Base-by-base conservation (phyloP, 2,888 invertebrate genomes). In the Conomelus anceps region DNA sequence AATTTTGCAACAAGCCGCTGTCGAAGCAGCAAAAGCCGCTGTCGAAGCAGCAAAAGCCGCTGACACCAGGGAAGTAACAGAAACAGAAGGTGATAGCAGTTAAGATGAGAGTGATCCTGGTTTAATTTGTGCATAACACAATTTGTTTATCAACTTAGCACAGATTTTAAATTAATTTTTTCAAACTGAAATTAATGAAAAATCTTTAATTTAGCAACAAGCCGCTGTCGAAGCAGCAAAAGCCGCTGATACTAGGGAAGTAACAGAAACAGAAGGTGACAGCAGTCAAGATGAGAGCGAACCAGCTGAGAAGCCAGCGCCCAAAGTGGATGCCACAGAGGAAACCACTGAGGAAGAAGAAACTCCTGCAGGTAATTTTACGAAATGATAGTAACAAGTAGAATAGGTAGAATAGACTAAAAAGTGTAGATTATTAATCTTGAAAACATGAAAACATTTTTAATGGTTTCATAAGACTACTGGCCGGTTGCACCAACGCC, bases 1-100 rank as follows among this genome's bases (percentile, higher is more conserved):
- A 9, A 0, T 23, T 41, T 87, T 87, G 22, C 88, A 88, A 22
- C 88, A 88, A 85, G 85, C 85, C 4, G 85, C 85, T 7, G 9
- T 23, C 9, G 85, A 85, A 11, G 17, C 22, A 17, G 85, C 85
- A 13, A 63, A 22, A 34, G 34, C 41, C 4, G 85, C 85, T 7
- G 9, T 23, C 9, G 85, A 85, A 11, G 17, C 22, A 17, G 85
- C 85, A 13, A 63, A 22, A 34, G 34, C 41, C 17, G 88, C n/a
- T 41, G 88, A 85, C 23, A 84, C 89, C 6, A 24, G 89, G 20
- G 90, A 90, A 22, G 90, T 89, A 22, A 90, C 90, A 23, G 89
- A 41, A 17, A 87, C 34, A 22, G 89, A 24, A 0, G 89, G 34
- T 23, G 88, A 90, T 17, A 89, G 88, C 84, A 90, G 63, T 24